Evolutionary conservation across 2,113 vertebrate species (phyloP).

Genomic region (Dicaeum eximium): DNA sequence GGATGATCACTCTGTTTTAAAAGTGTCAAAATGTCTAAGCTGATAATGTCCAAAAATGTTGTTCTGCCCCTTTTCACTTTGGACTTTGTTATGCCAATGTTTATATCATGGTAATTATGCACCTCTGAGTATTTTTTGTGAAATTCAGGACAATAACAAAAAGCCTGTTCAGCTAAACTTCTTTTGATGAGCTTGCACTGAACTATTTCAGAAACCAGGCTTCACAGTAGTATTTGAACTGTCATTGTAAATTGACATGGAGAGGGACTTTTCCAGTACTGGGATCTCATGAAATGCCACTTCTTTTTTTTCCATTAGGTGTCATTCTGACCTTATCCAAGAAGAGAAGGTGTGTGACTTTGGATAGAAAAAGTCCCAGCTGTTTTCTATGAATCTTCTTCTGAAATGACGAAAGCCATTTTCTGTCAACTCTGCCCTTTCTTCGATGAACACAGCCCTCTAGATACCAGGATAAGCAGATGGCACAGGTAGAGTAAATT

Average conservation of each 20-base stretch:
- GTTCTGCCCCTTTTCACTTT: background rate
- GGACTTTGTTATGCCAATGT: background rate
- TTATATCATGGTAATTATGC: background rate
- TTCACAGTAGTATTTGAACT: background rate
- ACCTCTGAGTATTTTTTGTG: background rate
- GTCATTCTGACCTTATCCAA: background rate
- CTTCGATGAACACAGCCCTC: slow-evolving; percentile 45
- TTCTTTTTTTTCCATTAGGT: background rate
- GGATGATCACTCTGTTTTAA: background rate
- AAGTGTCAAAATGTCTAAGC: background rate
- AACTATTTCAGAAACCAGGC: background rate
- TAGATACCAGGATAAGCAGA: slow-evolving; percentile 51
- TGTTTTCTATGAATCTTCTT: slow-evolving; percentile 25
- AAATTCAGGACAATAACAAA: background rate
- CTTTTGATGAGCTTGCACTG: background rate
- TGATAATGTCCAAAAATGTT: background rate
- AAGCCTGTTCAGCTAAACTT: background rate
- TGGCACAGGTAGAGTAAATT: slow-evolving; percentile 67
- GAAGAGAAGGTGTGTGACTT: background rate
- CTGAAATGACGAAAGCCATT: background rate
- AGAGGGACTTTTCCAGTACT: background rate
- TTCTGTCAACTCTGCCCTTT: slow-evolving; percentile 65
- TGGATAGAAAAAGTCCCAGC: background rate
- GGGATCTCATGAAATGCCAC: background rate
- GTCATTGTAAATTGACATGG: background rate